Percentiles rank a stretch among this genome's conserved stretches.
phyloP scores from a whole-genome alignment of 2,888 invertebrate genomes.

The Macrophya alboannulata region DNA sequence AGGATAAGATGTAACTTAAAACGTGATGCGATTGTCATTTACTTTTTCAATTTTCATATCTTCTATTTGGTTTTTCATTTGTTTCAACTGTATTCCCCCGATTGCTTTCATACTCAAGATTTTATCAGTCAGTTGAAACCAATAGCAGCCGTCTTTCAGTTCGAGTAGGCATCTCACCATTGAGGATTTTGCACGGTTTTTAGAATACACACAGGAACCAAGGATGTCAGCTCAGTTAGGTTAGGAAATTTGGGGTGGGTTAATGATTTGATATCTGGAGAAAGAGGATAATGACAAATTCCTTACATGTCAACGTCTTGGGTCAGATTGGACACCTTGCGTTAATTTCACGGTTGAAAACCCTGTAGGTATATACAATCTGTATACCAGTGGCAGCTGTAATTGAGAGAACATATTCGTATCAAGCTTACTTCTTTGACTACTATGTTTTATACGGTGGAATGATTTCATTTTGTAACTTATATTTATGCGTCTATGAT shows the following conservation, averaged over 20 bases:
- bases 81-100: not conserved
- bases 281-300: conserved; percentile 42
- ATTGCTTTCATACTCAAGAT: not conserved
- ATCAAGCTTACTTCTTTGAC: not conserved
- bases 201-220: not conserved
- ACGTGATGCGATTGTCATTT: not conserved
- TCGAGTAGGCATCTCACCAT: not conserved
- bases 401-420: conserved; percentile 25
- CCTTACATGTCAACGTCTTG: conserved; percentile 3
- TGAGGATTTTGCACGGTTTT: not conserved
- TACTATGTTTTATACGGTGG: not conserved
- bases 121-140: not conserved
- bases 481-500: conserved; percentile 29
- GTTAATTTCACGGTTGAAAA: conserved; percentile 42
- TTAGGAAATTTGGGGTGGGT: not conserved
- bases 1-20: not conserved
- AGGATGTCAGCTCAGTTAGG: not conserved
- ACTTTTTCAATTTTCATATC: not conserved
- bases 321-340: conserved; percentile 18
- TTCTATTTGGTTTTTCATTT: not conserved
- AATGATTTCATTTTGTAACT: conserved; percentile 7
- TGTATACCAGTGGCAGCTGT: conserved; percentile 14
- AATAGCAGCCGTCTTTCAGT: too few relatives aligned
- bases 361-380: not conserved
- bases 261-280: not conserved